These are phyloP conservation scores for Strigamia transsilvanica DNA, from an alignment of 2,888 invertebrate genomes.

Conservation along the genomic window DNA sequence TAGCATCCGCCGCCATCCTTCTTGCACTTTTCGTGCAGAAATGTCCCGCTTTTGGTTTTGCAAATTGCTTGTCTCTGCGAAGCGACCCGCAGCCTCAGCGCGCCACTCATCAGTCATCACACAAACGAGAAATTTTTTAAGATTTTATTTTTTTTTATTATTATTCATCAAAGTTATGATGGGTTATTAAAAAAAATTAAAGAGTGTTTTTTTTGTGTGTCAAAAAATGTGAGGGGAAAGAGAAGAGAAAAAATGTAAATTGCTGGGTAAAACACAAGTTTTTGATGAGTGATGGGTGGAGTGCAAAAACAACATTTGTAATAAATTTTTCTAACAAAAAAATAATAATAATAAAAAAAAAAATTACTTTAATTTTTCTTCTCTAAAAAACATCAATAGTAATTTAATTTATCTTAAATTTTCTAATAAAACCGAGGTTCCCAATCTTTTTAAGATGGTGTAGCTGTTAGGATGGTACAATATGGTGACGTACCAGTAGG, in stretches of 20 bases:
- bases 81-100: constrained; percentile 15
- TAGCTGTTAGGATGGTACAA: no score
- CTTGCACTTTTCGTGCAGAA: constrained; percentile 31
- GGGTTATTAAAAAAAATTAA: constrained; percentile 18
- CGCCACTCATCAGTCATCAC: constrained; percentile 43
- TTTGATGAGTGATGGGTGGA: neutral
- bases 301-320: constrained; percentile 6
- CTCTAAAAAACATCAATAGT: no score
- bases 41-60: constrained; percentile 33
- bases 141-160: constrained; percentile 2
- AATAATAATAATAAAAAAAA: no score
- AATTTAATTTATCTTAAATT: no score
- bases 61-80: constrained; percentile 43
- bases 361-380: no score
- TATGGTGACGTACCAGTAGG: no score
- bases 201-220: neutral
- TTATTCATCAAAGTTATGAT: constrained; percentile 27
- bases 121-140: neutral
- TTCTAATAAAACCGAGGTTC: no score
- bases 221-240: constrained; percentile 1
- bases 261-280: neutral
- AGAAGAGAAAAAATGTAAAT: neutral
- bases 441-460: no score
- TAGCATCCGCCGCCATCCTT: constrained; percentile 40
- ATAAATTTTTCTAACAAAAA: neutral